A percentile compares a stretch with the other conserved stretches of the same genome.
phyloP scores from a whole-genome alignment of 2,797 vertebrate species.

The Melanotaenia parkinsoni region DNA sequence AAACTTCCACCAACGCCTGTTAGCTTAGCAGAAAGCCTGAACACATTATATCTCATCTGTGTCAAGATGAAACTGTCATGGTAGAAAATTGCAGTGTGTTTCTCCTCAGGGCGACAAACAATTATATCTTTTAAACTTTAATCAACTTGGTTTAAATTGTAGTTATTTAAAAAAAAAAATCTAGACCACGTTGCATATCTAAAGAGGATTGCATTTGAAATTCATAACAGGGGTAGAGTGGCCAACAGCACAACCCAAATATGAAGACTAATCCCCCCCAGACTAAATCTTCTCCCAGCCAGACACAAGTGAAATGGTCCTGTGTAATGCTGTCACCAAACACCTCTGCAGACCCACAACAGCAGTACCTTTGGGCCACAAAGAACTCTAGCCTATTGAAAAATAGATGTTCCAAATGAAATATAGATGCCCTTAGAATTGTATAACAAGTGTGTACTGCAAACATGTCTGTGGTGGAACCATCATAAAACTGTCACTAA shows the following conservation, averaged over 20 bases:
- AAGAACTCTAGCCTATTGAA: slow-evolving; percentile 56
- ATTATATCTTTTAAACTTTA: slow-evolving; percentile 26
- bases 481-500: slow-evolving; percentile 28
- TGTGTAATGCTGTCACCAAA: slow-evolving; percentile 47
- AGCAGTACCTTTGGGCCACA: slow-evolving; percentile 56
- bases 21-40: not conserved
- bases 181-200: slow-evolving; percentile 43
- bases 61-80: not conserved
- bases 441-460: slow-evolving; percentile 56
- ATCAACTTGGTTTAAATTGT: slow-evolving; percentile 28
- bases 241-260: slow-evolving; percentile 53
- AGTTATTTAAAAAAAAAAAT: slow-evolving; percentile 8
- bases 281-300: slow-evolving; percentile 52
- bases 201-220: slow-evolving; percentile 71
- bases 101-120: slow-evolving; percentile 40
- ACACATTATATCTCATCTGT: not conserved
- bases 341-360: slow-evolving; percentile 51
- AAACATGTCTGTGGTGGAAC: slow-evolving; percentile 25
- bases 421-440: slow-evolving; percentile 64
- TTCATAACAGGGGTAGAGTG: slow-evolving; percentile 49
- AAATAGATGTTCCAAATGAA: slow-evolving; percentile 66
- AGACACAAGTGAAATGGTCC: slow-evolving; percentile 54
- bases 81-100: not conserved
- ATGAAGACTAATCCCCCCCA: slow-evolving; percentile 63
- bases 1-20: not conserved